phyloP scores from a whole-genome alignment of 2,797 vertebrate species.

The Melanogrammus aeglefinus region DNA sequence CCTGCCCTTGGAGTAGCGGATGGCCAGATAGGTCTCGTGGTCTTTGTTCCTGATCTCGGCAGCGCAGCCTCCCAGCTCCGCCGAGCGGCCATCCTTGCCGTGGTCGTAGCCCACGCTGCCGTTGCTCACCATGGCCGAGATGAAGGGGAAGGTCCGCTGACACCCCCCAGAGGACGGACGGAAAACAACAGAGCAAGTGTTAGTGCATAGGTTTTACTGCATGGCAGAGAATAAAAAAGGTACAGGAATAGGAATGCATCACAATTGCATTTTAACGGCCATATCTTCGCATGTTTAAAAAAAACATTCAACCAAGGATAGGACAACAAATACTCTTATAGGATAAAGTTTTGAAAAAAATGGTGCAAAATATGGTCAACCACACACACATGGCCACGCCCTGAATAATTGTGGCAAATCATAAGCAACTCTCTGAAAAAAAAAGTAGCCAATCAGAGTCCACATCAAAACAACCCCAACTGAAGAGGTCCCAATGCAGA shows the following conservation, averaged over 20 bases:
- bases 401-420: not conserved
- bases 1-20: slow-evolving; percentile 90
- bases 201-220: not conserved
- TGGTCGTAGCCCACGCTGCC: slow-evolving; percentile 92
- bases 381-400: not conserved
- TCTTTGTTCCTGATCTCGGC: slow-evolving; percentile 90
- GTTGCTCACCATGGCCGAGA: slow-evolving; percentile 97
- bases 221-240: not conserved
- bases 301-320: not conserved
- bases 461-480: slow-evolving; percentile 16
- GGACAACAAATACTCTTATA: not conserved
- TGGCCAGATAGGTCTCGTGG: slow-evolving; percentile 91
- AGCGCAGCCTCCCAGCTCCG: slow-evolving; percentile 90
- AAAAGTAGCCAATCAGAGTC: not conserved
- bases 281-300: not conserved
- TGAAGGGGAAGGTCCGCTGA: slow-evolving; percentile 92
- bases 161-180: not conserved
- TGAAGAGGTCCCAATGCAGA: slow-evolving; percentile 41
- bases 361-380: not conserved
- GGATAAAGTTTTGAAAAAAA: not conserved
- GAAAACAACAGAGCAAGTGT: not conserved
- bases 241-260: not conserved
- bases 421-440: slow-evolving; percentile 23
- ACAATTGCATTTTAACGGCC: not conserved
- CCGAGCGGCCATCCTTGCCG: slow-evolving; percentile 88